Base-by-base conservation (phyloP, 2,113 vertebrate species). In the Benitochromis conjunctus region DNA sequence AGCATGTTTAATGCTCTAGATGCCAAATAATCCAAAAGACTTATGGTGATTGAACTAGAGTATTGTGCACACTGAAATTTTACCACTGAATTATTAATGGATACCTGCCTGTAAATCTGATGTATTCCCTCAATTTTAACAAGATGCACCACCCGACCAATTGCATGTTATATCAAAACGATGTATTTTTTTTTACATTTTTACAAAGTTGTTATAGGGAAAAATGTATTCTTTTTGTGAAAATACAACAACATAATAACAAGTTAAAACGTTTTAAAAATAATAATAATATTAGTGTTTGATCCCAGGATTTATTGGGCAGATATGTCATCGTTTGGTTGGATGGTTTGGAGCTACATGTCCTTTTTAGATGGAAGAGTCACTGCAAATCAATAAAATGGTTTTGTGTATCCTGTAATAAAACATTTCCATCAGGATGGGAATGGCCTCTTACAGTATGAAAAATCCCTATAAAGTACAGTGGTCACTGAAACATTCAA, bases 401-500 rank as follows among this genome's bases (percentile, higher is more conserved):
- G n/a, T n/a, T n/a, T n/a, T n/a, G n/a, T n/a, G n/a, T n/a, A n/a
- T 71, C 66, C 66, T 71, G 21, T 46, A 46, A 71, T 46, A 43
- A 71, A 43, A 71, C 8, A 71, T 26, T 71, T 46, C 24, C 41
- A 48, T 29, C 41, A 26, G 9, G 41, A 48, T 29, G 41, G 21
- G 41, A 29, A 74, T 1, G 0, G 24, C 43, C 5, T 19, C 21
- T 74, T 74, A 18, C 66, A 71, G 13, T 46, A 46, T 29, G 9
- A 48, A 46, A 43, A 26, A 18, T 10, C 41, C 13, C 41, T 26
- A 11, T 48, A 46, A 71, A 71, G 21, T 21, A 48, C 41, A 48
- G 43, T 9, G 2, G 14, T 48, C 41, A 26, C 41, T 48, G 14
- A 74, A 74, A 29, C 24, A 21, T 71, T 71, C 24, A 24, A 43